Base-by-base conservation (phyloP, 2,888 invertebrate species). In the Zonitis immaculata region DNA sequence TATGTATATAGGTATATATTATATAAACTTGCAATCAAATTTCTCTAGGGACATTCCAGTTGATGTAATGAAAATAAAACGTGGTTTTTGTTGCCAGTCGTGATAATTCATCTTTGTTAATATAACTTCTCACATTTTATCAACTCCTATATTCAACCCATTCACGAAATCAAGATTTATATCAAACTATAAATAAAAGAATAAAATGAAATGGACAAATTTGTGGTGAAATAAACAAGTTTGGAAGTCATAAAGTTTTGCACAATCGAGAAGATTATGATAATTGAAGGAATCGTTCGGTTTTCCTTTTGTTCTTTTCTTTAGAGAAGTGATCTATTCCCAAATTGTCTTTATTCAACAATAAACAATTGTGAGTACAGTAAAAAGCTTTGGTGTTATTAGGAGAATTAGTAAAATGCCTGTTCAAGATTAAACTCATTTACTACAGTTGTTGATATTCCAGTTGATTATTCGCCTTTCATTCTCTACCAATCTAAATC, bases 341-440 rank as follows among this genome's bases (percentile, higher is more conserved):
- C n/a, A 52, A 51, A 50, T 49, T 53, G 52, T 49, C 53, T 51
- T 52, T 48, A 52, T 30, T 12, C 4, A 30, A 52, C 53, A 56
- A 56, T 54, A 51, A 56, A 59, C 62, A 62, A 57, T 61, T 59
- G 61, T 61, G 61, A 54, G 57, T 52, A 55, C 59, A 58, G 56
- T 61, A 61, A 61, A 61, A 58, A 52, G 54, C 61, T 61, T 62
- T 62, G 58, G 53, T 57, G 59, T 59, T 59, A 62, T 62, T 62
- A 62, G 52, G 42, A 49, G 56, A 60, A 62, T 62, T 62, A 62
- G 48, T 45, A 20, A 52, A 60, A 54, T 53, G 62, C 57, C 55
- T 58, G 57, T 48, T 54, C 51, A 49, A 39, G 58, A 58, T 54
- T 58, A 59, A 59, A 50, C 58, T 59, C 53, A 50, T 61, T 57